Percentiles rank a stretch among this genome's conserved stretches.
Evolutionary conservation across 2,888 invertebrate genomes (phyloP).

Genomic region (Ophraella communa): DNA sequence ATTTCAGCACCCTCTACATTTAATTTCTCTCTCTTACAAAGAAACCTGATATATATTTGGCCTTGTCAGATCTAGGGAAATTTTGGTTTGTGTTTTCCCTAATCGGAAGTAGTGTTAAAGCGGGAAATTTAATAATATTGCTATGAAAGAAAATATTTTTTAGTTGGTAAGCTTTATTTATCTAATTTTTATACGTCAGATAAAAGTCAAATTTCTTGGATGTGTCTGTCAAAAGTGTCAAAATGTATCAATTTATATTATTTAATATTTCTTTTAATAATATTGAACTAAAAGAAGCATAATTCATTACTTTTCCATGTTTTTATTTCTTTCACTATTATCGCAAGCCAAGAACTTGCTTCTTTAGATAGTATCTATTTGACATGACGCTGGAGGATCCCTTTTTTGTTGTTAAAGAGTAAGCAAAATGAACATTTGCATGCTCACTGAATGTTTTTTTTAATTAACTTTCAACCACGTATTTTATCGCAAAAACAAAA

Average conservation of each 20-base stretch:
- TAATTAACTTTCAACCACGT: conserved; percentile 2
- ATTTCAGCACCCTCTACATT: background rate
- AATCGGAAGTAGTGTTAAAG: background rate
- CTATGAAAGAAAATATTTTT: no score
- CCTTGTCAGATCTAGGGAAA: background rate
- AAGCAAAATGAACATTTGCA: conserved; percentile 63
- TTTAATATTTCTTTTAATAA: background rate
- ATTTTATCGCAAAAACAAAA: conserved; percentile 13
- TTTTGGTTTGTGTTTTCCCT: background rate
- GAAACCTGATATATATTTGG: background rate
- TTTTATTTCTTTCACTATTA: conserved; percentile 42
- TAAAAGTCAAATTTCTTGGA: conserved; percentile 12
- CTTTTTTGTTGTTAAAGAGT: conserved; percentile 99
- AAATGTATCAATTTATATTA: conserved; percentile 11
- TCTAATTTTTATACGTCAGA: background rate
- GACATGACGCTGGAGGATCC: conserved; percentile 99
- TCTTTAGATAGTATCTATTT: conserved; percentile 50
- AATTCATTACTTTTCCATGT: conserved; percentile 41
- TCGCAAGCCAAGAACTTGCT: conserved; percentile 50
- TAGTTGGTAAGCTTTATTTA: no score
- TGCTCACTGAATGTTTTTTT: conserved; percentile 30
- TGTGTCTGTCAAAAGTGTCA: no score
- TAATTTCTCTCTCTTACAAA: background rate
- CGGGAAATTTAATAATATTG: background rate
- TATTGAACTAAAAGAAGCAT: background rate